A percentile compares a stretch with the other conserved stretches of the same genome.
These are phyloP conservation scores for Coboldia fuscipes DNA, from an alignment of 1,140 invertebrate genomes.

Conservation along the genomic window DNA sequence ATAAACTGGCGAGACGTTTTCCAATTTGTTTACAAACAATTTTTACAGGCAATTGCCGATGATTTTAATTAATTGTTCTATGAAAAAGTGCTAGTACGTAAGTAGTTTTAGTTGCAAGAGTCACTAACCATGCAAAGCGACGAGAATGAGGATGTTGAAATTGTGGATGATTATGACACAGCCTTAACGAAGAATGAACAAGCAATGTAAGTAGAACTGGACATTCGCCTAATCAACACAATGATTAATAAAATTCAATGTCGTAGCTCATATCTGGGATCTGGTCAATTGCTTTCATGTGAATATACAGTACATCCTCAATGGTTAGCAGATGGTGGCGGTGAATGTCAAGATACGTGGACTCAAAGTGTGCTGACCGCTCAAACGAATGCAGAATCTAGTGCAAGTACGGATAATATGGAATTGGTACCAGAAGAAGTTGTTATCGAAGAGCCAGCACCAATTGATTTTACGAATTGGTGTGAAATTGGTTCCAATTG, in stretches of 20 bases:
- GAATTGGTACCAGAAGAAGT: conserved; percentile 1
- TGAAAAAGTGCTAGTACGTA: too few relatives aligned
- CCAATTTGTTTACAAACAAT: too few relatives aligned
- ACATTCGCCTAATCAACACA: not conserved
- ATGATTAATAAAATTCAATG: conserved; percentile 6
- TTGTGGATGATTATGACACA: conserved; percentile 18
- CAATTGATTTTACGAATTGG: conserved; percentile 1
- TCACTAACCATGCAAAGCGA: not conserved
- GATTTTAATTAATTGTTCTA: too few relatives aligned
- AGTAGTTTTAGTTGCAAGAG: too few relatives aligned
- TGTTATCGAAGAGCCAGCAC: conserved; percentile 1
- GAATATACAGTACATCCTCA: conserved; percentile 39
- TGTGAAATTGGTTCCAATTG: not conserved
- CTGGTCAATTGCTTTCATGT: conserved; percentile 22
- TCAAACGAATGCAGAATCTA: not conserved
- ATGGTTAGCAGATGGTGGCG: conserved; percentile 36
- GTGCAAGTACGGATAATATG: not conserved
- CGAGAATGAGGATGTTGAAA: conserved; percentile 22
- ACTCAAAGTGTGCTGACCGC: not conserved
- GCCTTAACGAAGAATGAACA: conserved; percentile 11
- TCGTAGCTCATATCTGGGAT: conserved; percentile 8
- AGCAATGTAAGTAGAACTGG: conserved; percentile 10
- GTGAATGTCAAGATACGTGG: not conserved
- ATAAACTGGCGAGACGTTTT: too few relatives aligned
- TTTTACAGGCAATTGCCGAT: too few relatives aligned